Percentiles rank a stretch among this genome's conserved stretches.
These are phyloP conservation scores for Ceryle rudis DNA, from an alignment of 2,797 vertebrate genomes.

Conservation along the genomic window DNA sequence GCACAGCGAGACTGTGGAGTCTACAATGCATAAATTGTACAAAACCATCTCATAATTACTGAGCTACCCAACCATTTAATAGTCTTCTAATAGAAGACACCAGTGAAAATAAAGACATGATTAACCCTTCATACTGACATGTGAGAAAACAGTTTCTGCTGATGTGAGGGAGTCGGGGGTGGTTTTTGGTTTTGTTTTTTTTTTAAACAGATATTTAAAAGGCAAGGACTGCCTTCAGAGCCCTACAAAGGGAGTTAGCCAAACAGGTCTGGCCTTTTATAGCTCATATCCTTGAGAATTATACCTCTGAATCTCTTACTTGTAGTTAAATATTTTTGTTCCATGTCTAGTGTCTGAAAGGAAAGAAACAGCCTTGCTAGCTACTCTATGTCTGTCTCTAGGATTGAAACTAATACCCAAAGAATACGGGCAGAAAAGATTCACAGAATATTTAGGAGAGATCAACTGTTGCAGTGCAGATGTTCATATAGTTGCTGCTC, in stretches of 20 bases:
- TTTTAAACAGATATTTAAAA: neutral
- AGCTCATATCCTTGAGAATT: neutral
- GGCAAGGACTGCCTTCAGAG: neutral
- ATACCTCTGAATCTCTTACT: neutral
- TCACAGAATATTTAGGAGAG: neutral
- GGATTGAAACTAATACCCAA: neutral
- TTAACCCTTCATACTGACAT: neutral
- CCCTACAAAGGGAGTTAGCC: neutral
- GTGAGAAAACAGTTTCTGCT: neutral
- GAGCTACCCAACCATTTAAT: neutral
- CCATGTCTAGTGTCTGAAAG: neutral
- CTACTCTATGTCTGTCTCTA: neutral
- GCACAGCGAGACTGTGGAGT: neutral
- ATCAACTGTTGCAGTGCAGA: neutral
- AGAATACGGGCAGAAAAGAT: neutral
- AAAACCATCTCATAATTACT: neutral
- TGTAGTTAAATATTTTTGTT: neutral
- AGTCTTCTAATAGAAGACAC: neutral
- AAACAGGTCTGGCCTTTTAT: constrained; percentile 5
- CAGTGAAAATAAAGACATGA: neutral
- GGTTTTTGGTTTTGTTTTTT: too few species aligned
- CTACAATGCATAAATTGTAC: neutral
- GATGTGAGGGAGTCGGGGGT: neutral
- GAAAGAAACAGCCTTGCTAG: neutral
- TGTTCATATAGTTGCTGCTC: neutral